These are phyloP conservation scores for Ptyas mucosa DNA, from an alignment of 2,113 vertebrate species.

Conservation along the genomic window DNA sequence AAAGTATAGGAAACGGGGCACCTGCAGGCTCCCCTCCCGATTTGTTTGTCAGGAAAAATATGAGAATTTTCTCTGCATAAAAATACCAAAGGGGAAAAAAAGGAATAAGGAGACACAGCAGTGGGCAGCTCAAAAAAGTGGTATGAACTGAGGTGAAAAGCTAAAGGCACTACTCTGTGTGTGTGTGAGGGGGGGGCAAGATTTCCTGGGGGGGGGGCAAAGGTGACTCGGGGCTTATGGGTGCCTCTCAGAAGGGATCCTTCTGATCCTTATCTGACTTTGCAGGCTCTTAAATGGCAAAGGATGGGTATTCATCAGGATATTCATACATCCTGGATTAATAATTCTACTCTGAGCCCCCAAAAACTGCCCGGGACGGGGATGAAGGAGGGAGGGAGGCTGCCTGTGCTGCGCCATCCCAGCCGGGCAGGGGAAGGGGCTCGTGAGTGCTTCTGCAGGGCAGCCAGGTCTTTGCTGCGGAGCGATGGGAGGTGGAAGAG, in stretches of 20 bases:
- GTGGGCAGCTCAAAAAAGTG: constrained; percentile 49
- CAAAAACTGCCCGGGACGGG: constrained; percentile 60
- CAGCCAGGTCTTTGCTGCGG: not conserved
- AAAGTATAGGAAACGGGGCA: constrained; percentile 45
- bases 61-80: constrained; percentile 23
- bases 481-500: not conserved
- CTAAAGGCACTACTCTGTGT: constrained; percentile 71
- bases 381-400: constrained; percentile 6
- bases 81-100: constrained; percentile 28
- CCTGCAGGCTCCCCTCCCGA: constrained; percentile 46
- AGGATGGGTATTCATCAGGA: constrained; percentile 78
- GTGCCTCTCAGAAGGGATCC: constrained; percentile 77
- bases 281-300: constrained; percentile 75
- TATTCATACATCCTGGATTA: constrained; percentile 74
- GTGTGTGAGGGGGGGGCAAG: not conserved
- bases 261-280: constrained; percentile 81
- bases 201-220: constrained; percentile 70
- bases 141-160: constrained; percentile 69
- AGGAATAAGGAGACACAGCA: constrained; percentile 44
- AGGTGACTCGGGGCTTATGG: constrained; percentile 77
- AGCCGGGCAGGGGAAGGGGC: constrained; percentile 10
- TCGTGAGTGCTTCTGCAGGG: not conserved
- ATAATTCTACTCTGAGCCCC: constrained; percentile 76
- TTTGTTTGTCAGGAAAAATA: constrained; percentile 41
- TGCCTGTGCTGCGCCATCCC: not conserved